phyloP scores from a whole-genome alignment of 2,797 vertebrate genomes.

The Anniella stebbinsi region DNA sequence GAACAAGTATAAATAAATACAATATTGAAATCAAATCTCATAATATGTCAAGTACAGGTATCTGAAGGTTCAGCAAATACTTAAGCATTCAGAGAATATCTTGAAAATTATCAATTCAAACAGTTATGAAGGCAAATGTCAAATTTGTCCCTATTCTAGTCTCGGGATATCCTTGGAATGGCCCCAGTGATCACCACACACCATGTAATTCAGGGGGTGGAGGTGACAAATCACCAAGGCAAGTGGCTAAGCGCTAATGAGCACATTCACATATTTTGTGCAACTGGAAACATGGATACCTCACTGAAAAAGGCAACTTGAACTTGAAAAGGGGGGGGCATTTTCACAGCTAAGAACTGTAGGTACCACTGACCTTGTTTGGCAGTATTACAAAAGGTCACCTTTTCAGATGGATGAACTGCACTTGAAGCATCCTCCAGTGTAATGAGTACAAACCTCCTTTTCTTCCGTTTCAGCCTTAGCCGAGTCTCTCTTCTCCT shows the following conservation, averaged over 20 bases:
- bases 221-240: conserved; percentile 42
- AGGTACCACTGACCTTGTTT: conserved; percentile 53
- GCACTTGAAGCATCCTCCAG: conserved; percentile 57
- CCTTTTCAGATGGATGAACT: conserved; percentile 60
- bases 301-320: neutral
- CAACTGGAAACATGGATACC: neutral
- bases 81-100: neutral
- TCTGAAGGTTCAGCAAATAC: neutral
- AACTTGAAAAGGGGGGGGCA: conserved; percentile 31
- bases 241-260: conserved; percentile 27
- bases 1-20: too few species aligned
- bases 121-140: neutral
- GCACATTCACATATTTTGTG: conserved; percentile 32
- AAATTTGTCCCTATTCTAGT: neutral
- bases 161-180: neutral
- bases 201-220: neutral
- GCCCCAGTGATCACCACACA: neutral
- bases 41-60: neutral
- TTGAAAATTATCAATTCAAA: neutral
- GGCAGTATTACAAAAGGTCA: conserved; percentile 48
- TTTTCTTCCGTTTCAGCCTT: conserved; percentile 48
- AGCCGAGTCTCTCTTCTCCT: conserved; percentile 12
- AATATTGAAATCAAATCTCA: neutral
- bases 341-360: conserved; percentile 10
- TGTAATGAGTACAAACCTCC: conserved; percentile 50